Conservation (phyloP, 2,113 vertebrate species). For the Lycocorax pyrrhopterus region DNA sequence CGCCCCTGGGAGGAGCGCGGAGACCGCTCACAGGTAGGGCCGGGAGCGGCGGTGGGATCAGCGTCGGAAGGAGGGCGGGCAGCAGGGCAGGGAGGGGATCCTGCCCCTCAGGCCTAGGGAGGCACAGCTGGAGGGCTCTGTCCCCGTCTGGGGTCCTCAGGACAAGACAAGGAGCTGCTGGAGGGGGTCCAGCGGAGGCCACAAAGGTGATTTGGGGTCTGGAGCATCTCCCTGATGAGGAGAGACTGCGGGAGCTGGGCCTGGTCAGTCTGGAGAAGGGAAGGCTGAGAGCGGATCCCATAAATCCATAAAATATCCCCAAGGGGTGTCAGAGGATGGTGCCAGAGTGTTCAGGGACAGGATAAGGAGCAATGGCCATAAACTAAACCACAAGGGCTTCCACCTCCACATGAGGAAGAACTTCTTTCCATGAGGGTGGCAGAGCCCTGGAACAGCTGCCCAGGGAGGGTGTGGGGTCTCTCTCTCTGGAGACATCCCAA, state of each 20-base stretch:
- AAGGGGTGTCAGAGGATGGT: neutral
- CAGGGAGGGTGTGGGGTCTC: neutral
- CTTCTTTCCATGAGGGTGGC: neutral
- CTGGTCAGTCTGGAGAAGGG: neutral
- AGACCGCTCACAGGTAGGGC: conserved; percentile 82
- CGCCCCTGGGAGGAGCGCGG: conserved; percentile 90
- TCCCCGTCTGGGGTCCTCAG: too few relatives aligned
- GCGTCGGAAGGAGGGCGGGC: neutral
- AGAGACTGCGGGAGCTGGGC: neutral
- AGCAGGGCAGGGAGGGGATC: neutral
- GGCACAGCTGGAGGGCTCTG: neutral
- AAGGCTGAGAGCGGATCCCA: neutral
- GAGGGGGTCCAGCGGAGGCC: accelerated
- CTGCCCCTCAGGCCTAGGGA: too few relatives aligned
- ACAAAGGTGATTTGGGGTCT: neutral
- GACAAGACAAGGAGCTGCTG: neutral
- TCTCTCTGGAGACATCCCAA: neutral
- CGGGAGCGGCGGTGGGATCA: neutral
- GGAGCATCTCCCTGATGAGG: neutral
- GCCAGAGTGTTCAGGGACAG: neutral
- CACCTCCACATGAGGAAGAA: neutral
- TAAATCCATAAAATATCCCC: neutral
- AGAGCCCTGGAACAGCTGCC: neutral
- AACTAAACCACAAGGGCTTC: too few relatives aligned
- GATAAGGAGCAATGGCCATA: accelerated